These are phyloP conservation scores for Trichechus manatus DNA, from an alignment of 2,113 vertebrate genomes.

Conservation along the genomic window DNA sequence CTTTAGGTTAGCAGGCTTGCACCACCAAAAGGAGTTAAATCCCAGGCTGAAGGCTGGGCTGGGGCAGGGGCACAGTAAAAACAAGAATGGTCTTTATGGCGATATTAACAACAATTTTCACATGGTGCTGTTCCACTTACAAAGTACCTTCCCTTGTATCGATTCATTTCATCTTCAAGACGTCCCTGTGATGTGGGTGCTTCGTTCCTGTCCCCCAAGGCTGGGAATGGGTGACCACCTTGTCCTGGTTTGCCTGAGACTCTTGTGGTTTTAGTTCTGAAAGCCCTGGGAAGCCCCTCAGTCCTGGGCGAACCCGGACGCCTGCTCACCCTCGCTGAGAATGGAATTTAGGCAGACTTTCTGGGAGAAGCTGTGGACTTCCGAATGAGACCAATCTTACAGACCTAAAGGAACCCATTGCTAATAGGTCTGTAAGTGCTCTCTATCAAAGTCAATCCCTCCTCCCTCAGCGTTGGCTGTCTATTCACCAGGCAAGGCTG, in stretches of 20 bases:
- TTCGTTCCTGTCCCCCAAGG: no score
- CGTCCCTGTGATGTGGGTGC: not conserved
- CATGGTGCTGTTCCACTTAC: no score
- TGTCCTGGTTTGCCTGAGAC: not conserved
- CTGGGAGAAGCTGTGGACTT: not conserved
- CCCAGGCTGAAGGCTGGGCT: not conserved
- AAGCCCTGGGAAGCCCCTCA: not conserved
- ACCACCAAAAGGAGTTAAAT: not conserved
- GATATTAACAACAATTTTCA: not conserved
- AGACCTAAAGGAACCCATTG: not conserved
- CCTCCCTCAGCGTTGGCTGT: rapidly evolving
- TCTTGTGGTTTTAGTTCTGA: not conserved
- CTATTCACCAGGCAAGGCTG: not conserved
- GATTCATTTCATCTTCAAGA: not conserved
- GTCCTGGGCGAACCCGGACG: no score
- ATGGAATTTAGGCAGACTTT: not conserved
- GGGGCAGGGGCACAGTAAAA: not conserved
- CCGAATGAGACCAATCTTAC: not conserved
- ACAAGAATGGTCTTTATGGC: no score
- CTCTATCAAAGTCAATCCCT: not conserved
- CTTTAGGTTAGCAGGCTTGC: no score
- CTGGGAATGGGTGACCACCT: not conserved
- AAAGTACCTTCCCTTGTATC: not conserved
- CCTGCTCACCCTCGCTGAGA: not conserved
- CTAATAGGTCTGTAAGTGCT: not conserved